These are phyloP conservation scores for Morone saxatilis DNA, from an alignment of 2,113 vertebrate genomes.

Conservation along the genomic window DNA sequence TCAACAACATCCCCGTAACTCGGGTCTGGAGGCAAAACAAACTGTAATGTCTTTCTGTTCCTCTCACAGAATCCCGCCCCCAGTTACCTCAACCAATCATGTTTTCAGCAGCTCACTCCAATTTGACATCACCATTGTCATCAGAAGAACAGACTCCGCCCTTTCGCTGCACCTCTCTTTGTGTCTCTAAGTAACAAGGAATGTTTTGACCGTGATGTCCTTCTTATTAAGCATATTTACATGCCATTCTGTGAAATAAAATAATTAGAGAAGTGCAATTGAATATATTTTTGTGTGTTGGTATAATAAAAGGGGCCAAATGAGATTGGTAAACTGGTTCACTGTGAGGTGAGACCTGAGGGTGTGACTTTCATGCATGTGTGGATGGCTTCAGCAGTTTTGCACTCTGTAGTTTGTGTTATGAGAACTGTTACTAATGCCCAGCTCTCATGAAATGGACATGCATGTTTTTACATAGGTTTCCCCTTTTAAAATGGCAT, in stretches of 20 bases:
- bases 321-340: conserved; percentile 51
- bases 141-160: conserved; percentile 66
- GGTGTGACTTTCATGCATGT: conserved; percentile 51
- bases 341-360: conserved; percentile 23
- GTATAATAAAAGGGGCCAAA: conserved; percentile 57
- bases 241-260: conserved; percentile 77
- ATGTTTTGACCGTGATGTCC: conserved; percentile 77
- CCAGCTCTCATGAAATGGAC: conserved; percentile 6
- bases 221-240: conserved; percentile 64
- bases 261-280: conserved; percentile 77
- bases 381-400: conserved; percentile 35
- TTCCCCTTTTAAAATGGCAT: neutral
- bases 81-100: conserved; percentile 69
- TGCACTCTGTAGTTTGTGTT: conserved; percentile 40
- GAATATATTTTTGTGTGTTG: conserved; percentile 80
- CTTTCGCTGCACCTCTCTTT: conserved; percentile 61
- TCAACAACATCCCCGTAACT: conserved; percentile 75
- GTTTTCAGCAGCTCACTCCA: conserved; percentile 57
- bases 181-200: conserved; percentile 77
- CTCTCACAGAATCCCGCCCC: conserved; percentile 24
- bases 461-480: neutral
- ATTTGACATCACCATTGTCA: conserved; percentile 51
- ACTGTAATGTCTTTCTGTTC: conserved; percentile 72
- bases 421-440: conserved; percentile 1
- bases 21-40: conserved; percentile 82